Evolutionary conservation across 2,113 vertebrate genomes (phyloP).

Genomic region (Uropsilus gracilis): DNA sequence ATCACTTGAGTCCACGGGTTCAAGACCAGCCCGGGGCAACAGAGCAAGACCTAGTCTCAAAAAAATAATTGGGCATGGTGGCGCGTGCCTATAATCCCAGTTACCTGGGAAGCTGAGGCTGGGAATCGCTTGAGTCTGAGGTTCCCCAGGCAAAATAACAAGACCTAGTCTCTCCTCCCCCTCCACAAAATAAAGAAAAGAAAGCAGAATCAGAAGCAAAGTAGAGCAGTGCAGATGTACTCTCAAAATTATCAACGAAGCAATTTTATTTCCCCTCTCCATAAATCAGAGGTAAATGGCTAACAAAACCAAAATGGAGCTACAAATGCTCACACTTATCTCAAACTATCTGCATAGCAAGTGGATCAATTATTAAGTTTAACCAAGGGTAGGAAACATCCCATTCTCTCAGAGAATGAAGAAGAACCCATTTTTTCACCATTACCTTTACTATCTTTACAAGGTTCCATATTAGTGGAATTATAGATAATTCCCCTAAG

Average conservation of each 20-base stretch:
- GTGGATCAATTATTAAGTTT: neutral
- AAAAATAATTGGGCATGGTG: no score
- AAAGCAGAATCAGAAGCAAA: neutral
- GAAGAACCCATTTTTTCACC: neutral
- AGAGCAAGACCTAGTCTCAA: no score
- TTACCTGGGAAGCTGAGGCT: no score
- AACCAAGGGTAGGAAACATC: neutral
- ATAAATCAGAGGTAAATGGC: neutral
- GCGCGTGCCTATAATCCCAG: no score
- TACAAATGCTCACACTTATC: neutral
- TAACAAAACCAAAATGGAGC: neutral
- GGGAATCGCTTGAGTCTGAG: no score
- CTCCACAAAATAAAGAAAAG: no score
- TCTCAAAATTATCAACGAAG: neutral
- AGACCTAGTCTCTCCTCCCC: no score
- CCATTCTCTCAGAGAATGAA: neutral
- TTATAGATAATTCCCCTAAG: conserved; percentile 8
- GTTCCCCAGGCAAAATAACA: no score
- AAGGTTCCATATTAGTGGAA: conserved; percentile 3
- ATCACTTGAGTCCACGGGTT: no score
- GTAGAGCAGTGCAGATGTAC: neutral
- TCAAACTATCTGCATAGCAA: neutral
- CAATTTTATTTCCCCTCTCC: neutral
- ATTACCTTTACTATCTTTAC: neutral
- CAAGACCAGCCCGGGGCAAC: no score